phyloP scores from a whole-genome alignment of 23 tunicate species.

The Oikopleura dioica region DNA sequence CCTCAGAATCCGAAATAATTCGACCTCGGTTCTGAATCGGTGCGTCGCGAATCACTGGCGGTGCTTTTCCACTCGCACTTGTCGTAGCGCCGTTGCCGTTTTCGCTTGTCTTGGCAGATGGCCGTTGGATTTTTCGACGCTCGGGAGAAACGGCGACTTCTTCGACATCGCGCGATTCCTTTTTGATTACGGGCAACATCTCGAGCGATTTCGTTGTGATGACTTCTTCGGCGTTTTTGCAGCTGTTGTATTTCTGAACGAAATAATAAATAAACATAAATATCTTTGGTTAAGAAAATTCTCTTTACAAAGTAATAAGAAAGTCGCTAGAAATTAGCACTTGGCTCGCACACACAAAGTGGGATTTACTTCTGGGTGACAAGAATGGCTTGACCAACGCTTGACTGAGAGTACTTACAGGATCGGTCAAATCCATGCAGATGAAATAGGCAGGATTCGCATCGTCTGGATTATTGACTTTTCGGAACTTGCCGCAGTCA shows the following conservation, averaged over 20 bases:
- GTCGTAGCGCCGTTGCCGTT: neutral
- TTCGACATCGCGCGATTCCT: neutral
- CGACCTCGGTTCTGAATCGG: neutral
- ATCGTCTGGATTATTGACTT: neutral
- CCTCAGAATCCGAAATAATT: neutral
- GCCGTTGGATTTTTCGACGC: neutral
- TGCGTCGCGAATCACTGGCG: neutral
- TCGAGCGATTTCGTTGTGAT: neutral
- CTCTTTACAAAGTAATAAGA: neutral
- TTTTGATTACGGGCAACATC: neutral
- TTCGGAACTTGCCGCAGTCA: neutral
- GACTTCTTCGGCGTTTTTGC: neutral
- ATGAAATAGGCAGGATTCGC: neutral
- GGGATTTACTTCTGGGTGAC: no score
- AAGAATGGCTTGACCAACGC: no score
- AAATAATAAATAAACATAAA: neutral
- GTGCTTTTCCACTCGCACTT: neutral
- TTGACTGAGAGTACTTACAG: no score
- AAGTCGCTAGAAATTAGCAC: neutral
- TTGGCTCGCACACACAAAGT: no score
- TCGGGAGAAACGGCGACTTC: conserved; percentile 10
- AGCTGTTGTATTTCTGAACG: neutral
- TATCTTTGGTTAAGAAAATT: neutral
- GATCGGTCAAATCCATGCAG: neutral
- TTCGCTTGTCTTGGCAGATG: neutral